phyloP scores from a whole-genome alignment of 2,113 vertebrate genomes.

The Ardeotis arabs region DNA sequence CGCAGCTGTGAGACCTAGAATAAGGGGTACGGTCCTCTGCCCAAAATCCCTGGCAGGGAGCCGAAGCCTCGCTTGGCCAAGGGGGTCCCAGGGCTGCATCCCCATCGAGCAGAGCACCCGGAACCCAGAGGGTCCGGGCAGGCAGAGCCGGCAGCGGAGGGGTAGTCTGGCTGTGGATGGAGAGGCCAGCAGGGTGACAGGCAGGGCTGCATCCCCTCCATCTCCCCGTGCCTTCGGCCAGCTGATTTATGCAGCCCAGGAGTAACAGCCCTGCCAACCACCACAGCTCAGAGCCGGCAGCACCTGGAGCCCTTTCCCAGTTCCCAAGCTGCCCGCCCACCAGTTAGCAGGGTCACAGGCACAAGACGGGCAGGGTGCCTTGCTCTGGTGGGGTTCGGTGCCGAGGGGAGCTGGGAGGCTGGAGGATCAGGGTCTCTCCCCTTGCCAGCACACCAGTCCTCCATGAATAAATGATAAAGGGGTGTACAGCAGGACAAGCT shows the following conservation, averaged over 20 bases:
- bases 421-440: not conserved
- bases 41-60: not conserved
- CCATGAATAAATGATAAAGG: not conserved
- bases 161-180: not conserved
- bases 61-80: not conserved
- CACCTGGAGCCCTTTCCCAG: not conserved
- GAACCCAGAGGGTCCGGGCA: not conserved
- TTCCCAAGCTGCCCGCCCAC: not conserved
- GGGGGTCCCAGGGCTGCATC: not conserved
- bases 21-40: not conserved
- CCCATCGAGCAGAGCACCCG: not conserved
- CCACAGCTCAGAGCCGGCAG: not conserved
- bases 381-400: rapidly evolving
- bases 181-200: not conserved
- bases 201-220: not conserved
- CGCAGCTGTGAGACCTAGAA: rapidly evolving
- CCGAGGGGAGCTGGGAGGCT: not conserved
- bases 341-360: not conserved
- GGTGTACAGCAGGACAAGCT: not conserved
- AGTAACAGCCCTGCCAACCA: not conserved
- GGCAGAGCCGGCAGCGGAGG: not conserved
- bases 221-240: not conserved
- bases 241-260: not conserved
- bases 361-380: not conserved
- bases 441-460: not conserved